Base-by-base conservation (phyloP, 2,113 vertebrate genomes). In the Nansenia antarctica region DNA sequence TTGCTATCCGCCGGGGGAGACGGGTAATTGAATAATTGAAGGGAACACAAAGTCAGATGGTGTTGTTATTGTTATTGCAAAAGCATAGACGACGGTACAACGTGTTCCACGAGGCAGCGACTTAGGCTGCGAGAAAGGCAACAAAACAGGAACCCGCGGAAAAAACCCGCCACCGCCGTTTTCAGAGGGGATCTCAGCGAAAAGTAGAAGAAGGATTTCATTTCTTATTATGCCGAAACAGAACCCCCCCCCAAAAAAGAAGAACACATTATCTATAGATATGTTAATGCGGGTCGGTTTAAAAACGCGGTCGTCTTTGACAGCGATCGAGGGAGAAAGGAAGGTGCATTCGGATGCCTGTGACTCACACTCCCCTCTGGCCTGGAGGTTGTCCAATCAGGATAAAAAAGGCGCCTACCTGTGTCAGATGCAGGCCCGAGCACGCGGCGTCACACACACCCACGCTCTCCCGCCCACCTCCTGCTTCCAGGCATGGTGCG, bases 271-370 rank as follows among this genome's bases (percentile, higher is more conserved):
- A 31, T 34, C 18, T 15, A 20, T 12, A 47, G 45, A 54, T 35
- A 34, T 53, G 49, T 26, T 57, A 75, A 53, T 65, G 55, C 54
- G 62, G n/a, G 71, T 9, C 49, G 5, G 18, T 69, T 37, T 70
- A 70, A 29, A 73, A 62, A 67, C 75, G 79, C 71, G 84, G 72
- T 70, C 78, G 69, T 66, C 77, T 83, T 42, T 61, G 63, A 77
- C 72, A 75, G 70, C 69, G 65, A 71, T 78, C 65, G 62, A 61
- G 75, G 70, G 70, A 63, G 54, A 65, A 47, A 64, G n/a, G 60
- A 76, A 81, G 72, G 78, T 74, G 81, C 72, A 68, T 79, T 65
- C 76, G 80, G 80, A 82, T 73, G 80, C 80, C 85, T 84, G 80
- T 87, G 85, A 87, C 72, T 87, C 85, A 83, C 55, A 4, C 77